Conservation (phyloP, 2,797 vertebrate genomes). For the Heteromormyrus szaboi region DNA sequence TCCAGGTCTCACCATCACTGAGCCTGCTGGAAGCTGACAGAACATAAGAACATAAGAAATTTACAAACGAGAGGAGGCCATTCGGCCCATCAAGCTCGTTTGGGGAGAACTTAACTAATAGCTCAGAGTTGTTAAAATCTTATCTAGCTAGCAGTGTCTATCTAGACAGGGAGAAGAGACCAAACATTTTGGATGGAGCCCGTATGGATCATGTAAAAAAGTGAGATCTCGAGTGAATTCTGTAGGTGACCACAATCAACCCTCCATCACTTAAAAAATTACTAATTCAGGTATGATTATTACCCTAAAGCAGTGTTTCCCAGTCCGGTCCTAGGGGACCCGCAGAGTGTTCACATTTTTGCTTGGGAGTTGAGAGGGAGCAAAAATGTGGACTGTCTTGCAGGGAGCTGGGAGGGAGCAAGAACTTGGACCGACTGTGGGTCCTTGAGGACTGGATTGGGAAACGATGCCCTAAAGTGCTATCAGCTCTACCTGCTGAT, state of each 20-base stretch:
- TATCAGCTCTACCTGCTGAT: not conserved
- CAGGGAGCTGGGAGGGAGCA: too few relatives aligned
- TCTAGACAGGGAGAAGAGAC: not conserved
- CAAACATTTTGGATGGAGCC: not conserved
- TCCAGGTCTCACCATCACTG: not conserved
- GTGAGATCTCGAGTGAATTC: not conserved
- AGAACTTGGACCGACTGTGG: not conserved
- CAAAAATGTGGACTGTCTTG: too few relatives aligned
- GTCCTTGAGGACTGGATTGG: not conserved
- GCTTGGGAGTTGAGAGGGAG: not conserved
- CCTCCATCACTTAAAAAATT: not conserved
- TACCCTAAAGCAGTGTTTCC: not conserved
- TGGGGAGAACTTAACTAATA: too few relatives aligned
- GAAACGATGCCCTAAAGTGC: not conserved
- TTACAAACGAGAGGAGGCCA: too few relatives aligned
- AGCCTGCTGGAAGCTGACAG: not conserved
- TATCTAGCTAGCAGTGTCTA: too few relatives aligned
- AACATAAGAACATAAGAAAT: too few relatives aligned
- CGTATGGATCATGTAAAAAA: not conserved
- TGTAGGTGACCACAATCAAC: not conserved
- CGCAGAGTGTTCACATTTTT: not conserved
- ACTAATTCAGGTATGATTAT: not conserved
- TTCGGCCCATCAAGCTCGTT: too few relatives aligned
- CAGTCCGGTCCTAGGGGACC: not conserved
- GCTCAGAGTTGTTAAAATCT: too few relatives aligned